A percentile compares a stretch with the other conserved stretches of the same genome.
Evolutionary conservation across 2,113 vertebrate species (phyloP).

Genomic region (Synodontis membranacea): DNA sequence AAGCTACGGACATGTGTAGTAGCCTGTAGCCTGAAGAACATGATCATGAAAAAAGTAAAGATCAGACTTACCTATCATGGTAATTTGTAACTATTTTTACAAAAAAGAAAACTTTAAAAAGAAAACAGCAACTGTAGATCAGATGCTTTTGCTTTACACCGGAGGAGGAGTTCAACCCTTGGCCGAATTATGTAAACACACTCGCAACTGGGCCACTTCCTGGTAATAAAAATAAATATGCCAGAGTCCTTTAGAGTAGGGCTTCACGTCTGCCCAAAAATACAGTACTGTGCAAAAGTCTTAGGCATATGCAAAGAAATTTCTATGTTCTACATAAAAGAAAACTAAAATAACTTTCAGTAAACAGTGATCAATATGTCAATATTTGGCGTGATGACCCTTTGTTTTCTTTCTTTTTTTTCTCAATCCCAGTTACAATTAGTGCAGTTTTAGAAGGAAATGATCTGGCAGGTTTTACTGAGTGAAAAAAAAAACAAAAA

Average conservation of each 20-base stretch:
- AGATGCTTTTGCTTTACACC: not conserved
- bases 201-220: conserved; percentile 10
- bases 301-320: no score
- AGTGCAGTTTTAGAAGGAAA: no score
- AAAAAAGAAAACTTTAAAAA: not conserved
- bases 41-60: not conserved
- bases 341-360: no score
- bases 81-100: not conserved
- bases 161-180: not conserved
- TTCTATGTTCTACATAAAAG: no score
- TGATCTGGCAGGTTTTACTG: not conserved
- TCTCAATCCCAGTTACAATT: no score
- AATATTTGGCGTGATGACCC: no score
- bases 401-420: no score
- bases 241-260: not conserved
- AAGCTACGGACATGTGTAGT: not conserved
- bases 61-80: conserved; percentile 26
- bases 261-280: not conserved
- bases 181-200: not conserved
- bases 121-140: not conserved
- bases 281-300: no score
- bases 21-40: not conserved
- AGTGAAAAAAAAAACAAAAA: no score
- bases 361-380: no score
- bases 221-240: not conserved